phyloP scores from a whole-genome alignment of 2,888 invertebrate genomes.

The Pristionchus entomophagus region DNA sequence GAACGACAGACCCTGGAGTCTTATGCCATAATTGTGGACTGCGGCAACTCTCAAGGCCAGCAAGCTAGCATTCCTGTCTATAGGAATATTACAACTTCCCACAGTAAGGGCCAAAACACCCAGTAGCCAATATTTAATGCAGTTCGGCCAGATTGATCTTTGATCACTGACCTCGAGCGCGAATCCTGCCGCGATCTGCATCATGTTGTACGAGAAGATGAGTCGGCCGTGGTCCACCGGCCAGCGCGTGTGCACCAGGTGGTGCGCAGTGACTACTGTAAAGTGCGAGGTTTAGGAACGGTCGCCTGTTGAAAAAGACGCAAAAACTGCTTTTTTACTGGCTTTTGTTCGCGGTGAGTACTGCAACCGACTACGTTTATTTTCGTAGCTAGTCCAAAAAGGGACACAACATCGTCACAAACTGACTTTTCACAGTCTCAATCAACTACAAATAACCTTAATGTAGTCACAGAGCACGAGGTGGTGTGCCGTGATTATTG shows the following conservation, averaged over 20 bases:
- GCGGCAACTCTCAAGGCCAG: no score
- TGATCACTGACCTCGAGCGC: conserved; percentile 30
- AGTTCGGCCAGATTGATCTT: not conserved
- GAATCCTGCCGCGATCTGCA: conserved; percentile 44
- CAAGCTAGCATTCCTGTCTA: no score
- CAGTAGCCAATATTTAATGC: no score
- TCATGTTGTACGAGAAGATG: conserved; percentile 29
- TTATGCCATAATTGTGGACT: no score
- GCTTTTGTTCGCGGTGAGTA: not conserved
- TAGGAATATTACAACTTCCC: no score
- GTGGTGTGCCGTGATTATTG: not conserved
- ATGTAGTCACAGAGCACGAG: no score
- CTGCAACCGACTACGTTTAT: no score
- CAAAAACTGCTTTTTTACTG: no score
- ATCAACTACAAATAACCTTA: not conserved
- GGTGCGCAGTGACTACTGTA: conserved; percentile 39
- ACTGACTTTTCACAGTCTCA: not conserved
- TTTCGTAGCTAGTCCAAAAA: no score
- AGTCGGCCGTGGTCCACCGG: not conserved
- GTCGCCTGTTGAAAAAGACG: not conserved
- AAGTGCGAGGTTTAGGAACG: not conserved
- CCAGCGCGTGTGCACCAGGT: conserved; percentile 23
- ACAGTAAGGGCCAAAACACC: no score
- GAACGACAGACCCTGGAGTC: conserved; percentile 31
- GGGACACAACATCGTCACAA: no score